phyloP scores from a whole-genome alignment of 2,797 vertebrate species.

The Manis crassicaudata region DNA sequence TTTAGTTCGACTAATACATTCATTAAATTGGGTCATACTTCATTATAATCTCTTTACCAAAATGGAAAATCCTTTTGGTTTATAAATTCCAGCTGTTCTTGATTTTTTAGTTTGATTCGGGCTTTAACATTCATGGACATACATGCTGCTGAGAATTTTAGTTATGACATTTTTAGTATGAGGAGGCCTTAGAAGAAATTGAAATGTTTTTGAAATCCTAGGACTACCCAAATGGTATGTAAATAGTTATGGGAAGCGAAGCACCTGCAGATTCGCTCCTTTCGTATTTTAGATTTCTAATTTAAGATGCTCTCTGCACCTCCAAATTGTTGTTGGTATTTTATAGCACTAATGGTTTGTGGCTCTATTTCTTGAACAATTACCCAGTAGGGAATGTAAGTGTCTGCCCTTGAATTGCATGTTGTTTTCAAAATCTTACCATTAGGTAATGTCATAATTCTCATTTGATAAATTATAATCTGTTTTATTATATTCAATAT shows the following conservation, averaged over 20 bases:
- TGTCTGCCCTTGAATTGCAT: neutral
- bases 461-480: neutral
- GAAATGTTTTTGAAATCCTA: conserved; percentile 46
- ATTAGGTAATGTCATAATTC: neutral
- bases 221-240: neutral
- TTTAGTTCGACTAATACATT: conserved; percentile 81
- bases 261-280: neutral
- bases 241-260: neutral
- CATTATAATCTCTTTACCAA: conserved; percentile 84
- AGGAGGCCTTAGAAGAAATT: conserved; percentile 34
- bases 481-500: neutral
- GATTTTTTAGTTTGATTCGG: conserved; percentile 82
- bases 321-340: neutral
- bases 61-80: conserved; percentile 81
- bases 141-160: conserved; percentile 73
- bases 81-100: conserved; percentile 82
- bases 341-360: neutral
- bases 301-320: neutral
- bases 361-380: neutral
- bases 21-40: conserved; percentile 81
- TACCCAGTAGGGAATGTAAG: neutral
- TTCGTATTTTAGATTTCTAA: conserved; percentile 5
- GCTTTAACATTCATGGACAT: conserved; percentile 65
- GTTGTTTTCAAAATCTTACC: neutral
- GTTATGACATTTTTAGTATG: conserved; percentile 57